These are phyloP conservation scores for Anolis carolinensis DNA, from an alignment of 2,113 vertebrate species.

Conservation along the genomic window DNA sequence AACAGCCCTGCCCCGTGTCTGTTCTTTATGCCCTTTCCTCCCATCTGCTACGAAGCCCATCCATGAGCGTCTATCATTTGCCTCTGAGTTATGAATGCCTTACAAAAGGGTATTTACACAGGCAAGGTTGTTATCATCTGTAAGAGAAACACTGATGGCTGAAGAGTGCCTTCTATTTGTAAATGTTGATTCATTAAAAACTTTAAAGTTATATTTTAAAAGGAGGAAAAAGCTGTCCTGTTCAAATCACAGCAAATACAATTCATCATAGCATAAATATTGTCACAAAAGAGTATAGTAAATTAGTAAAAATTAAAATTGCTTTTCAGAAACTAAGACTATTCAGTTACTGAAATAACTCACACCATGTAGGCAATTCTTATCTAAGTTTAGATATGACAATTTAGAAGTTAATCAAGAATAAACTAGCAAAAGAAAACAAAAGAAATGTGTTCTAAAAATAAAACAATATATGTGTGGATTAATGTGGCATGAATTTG, in stretches of 20 bases:
- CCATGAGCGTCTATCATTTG: accelerated
- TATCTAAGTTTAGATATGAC: background rate
- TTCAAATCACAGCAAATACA: background rate
- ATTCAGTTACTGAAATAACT: background rate
- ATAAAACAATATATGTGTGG: no score
- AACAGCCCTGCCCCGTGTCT: background rate
- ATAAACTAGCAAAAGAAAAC: background rate
- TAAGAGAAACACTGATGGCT: background rate
- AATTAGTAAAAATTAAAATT: background rate
- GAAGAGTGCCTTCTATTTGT: accelerated
- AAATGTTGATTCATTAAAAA: background rate
- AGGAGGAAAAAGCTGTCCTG: accelerated
- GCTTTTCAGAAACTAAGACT: background rate
- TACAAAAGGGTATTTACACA: accelerated
- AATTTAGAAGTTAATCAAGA: background rate
- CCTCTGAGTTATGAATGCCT: conserved; percentile 1
- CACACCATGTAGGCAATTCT: background rate
- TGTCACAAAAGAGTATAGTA: background rate
- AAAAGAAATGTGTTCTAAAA: background rate
- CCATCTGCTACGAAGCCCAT: background rate
- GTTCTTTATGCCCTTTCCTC: conserved; percentile 9
- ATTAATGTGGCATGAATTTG: conserved; percentile 19
- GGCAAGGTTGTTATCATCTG: conserved; percentile 13
- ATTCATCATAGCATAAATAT: background rate
- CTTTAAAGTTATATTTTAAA: conserved; percentile 3